Evolutionary conservation across 2,888 invertebrate species (phyloP).

Genomic region (Sepioteuthis lessoniana): DNA sequence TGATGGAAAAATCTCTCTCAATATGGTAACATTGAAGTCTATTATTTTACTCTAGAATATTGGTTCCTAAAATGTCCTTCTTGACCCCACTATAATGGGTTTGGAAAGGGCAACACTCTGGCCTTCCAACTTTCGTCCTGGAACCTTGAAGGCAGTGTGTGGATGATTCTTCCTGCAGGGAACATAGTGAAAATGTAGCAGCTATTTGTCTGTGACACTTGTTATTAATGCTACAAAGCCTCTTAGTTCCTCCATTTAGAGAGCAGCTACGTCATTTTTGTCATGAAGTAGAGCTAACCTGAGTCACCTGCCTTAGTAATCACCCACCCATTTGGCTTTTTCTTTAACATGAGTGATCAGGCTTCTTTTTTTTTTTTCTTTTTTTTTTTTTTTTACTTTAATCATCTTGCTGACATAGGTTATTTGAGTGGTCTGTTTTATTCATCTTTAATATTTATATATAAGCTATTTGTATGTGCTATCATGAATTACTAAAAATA

Average conservation of each 20-base stretch:
- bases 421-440: no score
- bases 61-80: not conserved
- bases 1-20: not conserved
- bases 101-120: not conserved
- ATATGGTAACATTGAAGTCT: not conserved
- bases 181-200: not conserved
- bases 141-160: not conserved
- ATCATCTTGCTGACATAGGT: not conserved
- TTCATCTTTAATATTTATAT: no score
- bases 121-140: not conserved
- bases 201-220: not conserved
- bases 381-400: no score
- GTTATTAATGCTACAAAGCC: not conserved
- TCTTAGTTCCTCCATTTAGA: no score
- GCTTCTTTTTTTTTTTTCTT: not conserved
- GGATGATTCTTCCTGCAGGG: constrained; percentile 21
- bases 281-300: not conserved
- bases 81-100: not conserved
- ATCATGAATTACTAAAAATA: no score
- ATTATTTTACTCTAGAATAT: not conserved
- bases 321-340: not conserved
- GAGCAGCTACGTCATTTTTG: not conserved
- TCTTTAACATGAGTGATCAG: not conserved
- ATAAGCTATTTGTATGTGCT: no score
- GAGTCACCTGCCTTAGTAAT: not conserved